Base-by-base conservation (phyloP, 2,113 vertebrate species). In the Microcebus tavaratra region DNA sequence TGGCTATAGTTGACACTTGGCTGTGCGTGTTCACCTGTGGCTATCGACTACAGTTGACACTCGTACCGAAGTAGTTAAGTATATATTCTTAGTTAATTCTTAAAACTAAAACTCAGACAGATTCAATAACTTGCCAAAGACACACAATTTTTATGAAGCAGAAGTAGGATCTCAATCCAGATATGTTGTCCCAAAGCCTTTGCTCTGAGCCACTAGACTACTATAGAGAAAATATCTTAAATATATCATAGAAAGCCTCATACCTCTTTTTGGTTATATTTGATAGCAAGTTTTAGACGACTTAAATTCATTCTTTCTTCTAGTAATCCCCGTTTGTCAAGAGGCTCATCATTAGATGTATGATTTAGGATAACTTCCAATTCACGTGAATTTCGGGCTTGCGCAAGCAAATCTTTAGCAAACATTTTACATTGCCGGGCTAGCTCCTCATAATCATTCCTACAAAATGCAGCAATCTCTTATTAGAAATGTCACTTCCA, bases 251-350 rank as follows among this genome's bases (percentile, higher is more conserved):
- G 87, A 93, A 97, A 93, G 63, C n/a, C 17, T 92, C 98, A 97
- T 91, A 99, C 99, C 99, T 99, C 99, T 97, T 99, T 99, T 97
- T 99, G 99, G 98, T 99, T 99, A 98, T 99, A 99, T 96, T 99
- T 99, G 98, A 99, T 99, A 93, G 99, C 99, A 86, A 99, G 99
- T 98, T 99, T 99, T 94, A 99, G 99, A 80, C 99, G 99, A 97
- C 99, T 99, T 97, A 99, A 98, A 97, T 99, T 99, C 99, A 99
- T 99, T 88, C 99, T 99, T 96, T 99, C 99, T 98, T 99, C 99
- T 98, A 99, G 90, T 57, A 99, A 97, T 50, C 99, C 99, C 87
- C 99, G 98, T 98, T 99, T 99, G 98, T 99, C 98, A 48, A 99
- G 95, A 0, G 99, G 99, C 63, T 99, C 99, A 94, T 99, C 99